phyloP scores from a whole-genome alignment of 2,797 vertebrate genomes.

The Lindbergichthys nudifrons region DNA sequence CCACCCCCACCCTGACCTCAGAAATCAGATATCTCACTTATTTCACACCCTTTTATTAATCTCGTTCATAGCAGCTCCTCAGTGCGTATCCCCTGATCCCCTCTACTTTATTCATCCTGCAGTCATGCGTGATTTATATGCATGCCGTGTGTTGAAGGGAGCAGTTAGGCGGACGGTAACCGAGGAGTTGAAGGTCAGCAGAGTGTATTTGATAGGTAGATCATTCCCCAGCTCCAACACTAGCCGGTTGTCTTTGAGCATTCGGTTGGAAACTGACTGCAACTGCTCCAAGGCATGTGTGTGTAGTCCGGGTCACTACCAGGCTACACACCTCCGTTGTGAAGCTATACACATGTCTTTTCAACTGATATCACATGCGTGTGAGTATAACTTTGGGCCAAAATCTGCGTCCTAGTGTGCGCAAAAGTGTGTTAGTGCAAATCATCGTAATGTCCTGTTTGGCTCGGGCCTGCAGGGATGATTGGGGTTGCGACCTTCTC shows the following conservation, averaged over 20 bases:
- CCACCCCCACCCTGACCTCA: neutral
- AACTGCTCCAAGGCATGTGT: slow-evolving; percentile 14
- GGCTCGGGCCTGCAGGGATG: slow-evolving; percentile 29
- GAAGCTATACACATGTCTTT: slow-evolving; percentile 23
- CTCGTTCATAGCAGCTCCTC: neutral
- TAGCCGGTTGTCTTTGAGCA: slow-evolving; percentile 62
- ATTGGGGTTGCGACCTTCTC: slow-evolving; percentile 39
- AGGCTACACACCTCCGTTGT: slow-evolving; percentile 52
- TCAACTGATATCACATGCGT: slow-evolving; percentile 22
- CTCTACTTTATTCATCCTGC: slow-evolving; percentile 9
- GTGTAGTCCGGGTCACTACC: slow-evolving; percentile 43
- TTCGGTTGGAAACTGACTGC: slow-evolving; percentile 60
- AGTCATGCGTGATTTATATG: slow-evolving; percentile 38
- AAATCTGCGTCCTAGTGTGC: neutral
- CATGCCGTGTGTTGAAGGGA: slow-evolving; percentile 29
- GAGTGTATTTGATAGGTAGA: slow-evolving; percentile 54
- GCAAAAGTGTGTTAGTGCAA: slow-evolving; percentile 4
- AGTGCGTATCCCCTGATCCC: neutral
- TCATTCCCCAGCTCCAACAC: slow-evolving; percentile 58
- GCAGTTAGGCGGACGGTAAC: slow-evolving; percentile 29
- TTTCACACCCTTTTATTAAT: slow-evolving; percentile 1
- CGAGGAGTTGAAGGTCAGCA: slow-evolving; percentile 47
- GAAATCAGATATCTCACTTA: neutral
- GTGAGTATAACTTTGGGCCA: slow-evolving; percentile 19
- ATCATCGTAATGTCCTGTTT: slow-evolving; percentile 20